These are phyloP conservation scores for Zenarchopterus dispar DNA, from an alignment of 2,797 vertebrate genomes.

Conservation along the genomic window DNA sequence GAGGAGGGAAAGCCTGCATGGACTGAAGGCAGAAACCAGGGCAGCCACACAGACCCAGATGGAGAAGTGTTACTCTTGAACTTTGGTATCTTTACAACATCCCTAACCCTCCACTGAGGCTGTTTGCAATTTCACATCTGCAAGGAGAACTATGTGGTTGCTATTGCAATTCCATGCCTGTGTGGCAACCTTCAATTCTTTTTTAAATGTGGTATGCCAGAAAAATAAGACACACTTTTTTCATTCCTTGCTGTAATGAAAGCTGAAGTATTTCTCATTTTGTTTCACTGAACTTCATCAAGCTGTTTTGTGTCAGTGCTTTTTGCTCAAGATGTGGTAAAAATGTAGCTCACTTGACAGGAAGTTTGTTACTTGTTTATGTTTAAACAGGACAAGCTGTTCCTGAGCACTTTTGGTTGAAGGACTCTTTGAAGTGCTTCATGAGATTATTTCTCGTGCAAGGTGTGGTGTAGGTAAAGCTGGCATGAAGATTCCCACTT, in stretches of 20 bases:
- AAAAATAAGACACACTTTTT: constrained; percentile 14
- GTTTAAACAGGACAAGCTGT: constrained; percentile 24
- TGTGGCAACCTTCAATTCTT: constrained; percentile 26
- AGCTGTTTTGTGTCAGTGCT: not conserved
- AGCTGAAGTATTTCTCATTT: not conserved
- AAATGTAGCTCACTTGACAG: constrained; percentile 8
- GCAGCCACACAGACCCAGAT: constrained; percentile 43
- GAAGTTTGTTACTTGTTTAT: constrained; percentile 13
- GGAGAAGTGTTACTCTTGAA: constrained; percentile 47
- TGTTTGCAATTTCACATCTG: constrained; percentile 39
- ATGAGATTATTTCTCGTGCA: constrained; percentile 28
- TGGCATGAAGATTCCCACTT: constrained; percentile 33
- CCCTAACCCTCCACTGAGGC: constrained; percentile 31
- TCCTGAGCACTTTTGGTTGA: constrained; percentile 11
- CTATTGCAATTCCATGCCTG: constrained; percentile 4
- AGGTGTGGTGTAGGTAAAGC: constrained; percentile 32
- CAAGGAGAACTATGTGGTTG: constrained; percentile 28
- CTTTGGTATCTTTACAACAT: constrained; percentile 67
- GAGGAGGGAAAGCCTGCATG: constrained; percentile 40
- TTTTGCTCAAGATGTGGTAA: constrained; percentile 1
- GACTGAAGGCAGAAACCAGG: constrained; percentile 64
- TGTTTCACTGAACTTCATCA: constrained; percentile 1
- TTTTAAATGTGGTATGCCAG: constrained; percentile 7
- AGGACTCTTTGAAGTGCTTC: constrained; percentile 26
- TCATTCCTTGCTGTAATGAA: constrained; percentile 1